Conservation (phyloP, 2,113 vertebrate genomes). For the Clinocottus analis region DNA sequence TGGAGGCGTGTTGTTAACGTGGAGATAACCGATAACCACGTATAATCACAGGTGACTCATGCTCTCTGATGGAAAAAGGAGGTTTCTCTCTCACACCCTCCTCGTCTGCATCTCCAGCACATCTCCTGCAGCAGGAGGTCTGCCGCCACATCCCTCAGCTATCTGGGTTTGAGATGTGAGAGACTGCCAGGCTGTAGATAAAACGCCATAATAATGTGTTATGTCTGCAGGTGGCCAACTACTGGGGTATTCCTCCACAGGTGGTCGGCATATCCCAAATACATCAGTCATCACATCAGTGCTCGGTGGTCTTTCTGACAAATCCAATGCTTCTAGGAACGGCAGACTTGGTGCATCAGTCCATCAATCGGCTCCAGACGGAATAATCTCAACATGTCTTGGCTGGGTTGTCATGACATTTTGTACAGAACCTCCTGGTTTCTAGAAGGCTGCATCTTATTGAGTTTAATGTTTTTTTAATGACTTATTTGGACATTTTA, state of each 20-base stretch:
- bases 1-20: constrained; percentile 16
- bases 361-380: not conserved
- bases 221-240: constrained; percentile 29
- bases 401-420: not conserved
- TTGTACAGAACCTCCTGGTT: not conserved
- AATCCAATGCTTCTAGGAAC: not conserved
- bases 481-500: too few species aligned
- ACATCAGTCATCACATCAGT: constrained; percentile 3
- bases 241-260: constrained; percentile 22
- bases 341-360: not conserved
- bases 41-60: constrained; percentile 21
- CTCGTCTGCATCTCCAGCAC: constrained; percentile 26
- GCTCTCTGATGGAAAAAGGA: constrained; percentile 23
- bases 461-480: too few species aligned
- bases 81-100: constrained; percentile 22
- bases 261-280: constrained; percentile 2
- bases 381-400: not conserved
- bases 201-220: constrained; percentile 36
- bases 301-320: constrained; percentile 1
- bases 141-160: constrained; percentile 8
- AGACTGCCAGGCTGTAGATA: constrained; percentile 33
- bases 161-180: constrained; percentile 38
- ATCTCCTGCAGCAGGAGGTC: constrained; percentile 37
- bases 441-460: not conserved
- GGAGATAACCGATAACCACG: constrained; percentile 15